Percentiles rank a stretch among this genome's conserved stretches.
Conservation (phyloP, 2,797 vertebrate species). For the Zonotrichia albicollis region DNA sequence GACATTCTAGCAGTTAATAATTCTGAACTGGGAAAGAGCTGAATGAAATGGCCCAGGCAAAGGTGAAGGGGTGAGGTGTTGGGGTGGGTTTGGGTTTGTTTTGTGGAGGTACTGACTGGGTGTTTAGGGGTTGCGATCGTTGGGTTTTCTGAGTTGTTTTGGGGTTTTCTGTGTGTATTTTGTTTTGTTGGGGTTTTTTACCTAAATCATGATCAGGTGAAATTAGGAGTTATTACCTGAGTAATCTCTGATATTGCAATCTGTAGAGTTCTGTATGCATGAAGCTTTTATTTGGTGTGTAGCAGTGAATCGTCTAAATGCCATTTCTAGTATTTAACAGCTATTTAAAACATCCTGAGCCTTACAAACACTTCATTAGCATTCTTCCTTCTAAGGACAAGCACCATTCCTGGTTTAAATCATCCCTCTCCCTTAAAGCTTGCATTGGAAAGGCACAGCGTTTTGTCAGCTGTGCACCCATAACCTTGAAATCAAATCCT, state of each 20-base stretch:
- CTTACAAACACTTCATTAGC: conserved; percentile 1
- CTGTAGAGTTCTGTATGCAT: background rate
- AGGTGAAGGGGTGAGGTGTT: background rate
- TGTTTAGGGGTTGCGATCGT: background rate
- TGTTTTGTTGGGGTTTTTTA: background rate
- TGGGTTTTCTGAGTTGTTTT: background rate
- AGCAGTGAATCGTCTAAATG: conserved; percentile 14
- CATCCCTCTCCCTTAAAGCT: background rate
- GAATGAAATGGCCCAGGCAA: background rate
- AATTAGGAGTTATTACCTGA: background rate
- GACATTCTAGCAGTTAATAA: background rate
- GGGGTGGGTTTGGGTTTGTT: background rate
- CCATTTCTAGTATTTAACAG: conserved; percentile 33
- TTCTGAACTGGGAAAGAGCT: background rate
- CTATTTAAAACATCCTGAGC: conserved; percentile 19
- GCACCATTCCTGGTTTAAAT: background rate
- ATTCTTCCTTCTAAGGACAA: background rate
- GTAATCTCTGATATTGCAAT: background rate
- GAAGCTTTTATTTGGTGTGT: background rate
- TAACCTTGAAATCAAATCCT: conserved; percentile 19
- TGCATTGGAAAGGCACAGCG: background rate
- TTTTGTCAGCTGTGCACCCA: background rate
- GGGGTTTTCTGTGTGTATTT: no score
- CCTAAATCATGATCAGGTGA: background rate
- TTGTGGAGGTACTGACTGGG: no score